A percentile compares a stretch with the other conserved stretches of the same genome.
Evolutionary conservation across 1,140 invertebrate species (phyloP).

Genomic region (Orchestia grillus): DNA sequence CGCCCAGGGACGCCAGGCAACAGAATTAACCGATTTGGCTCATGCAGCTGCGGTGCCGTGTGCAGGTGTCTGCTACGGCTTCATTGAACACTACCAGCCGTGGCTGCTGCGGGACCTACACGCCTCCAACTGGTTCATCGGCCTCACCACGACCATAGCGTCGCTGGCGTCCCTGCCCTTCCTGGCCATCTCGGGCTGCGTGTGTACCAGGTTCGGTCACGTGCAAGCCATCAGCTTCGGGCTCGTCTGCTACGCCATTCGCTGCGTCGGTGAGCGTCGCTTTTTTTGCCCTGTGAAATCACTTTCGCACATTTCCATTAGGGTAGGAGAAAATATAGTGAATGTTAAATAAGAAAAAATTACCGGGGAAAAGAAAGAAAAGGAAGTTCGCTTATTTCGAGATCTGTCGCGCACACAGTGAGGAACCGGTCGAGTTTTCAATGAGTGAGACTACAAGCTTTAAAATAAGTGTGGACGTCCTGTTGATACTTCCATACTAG

Average conservation of each 20-base stretch:
- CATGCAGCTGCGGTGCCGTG: not conserved
- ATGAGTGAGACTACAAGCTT: no score
- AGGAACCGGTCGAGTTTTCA: no score
- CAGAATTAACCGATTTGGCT: not conserved
- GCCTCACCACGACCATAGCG: slow-evolving; percentile 65
- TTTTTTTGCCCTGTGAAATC: no score
- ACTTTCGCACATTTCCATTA: no score
- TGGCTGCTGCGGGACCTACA: slow-evolving; percentile 62
- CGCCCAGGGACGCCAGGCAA: not conserved
- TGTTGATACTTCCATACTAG: no score
- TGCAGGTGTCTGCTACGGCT: slow-evolving; percentile 67
- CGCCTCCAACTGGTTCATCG: slow-evolving; percentile 65
- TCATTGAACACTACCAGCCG: slow-evolving; percentile 67
- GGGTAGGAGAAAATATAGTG: no score
- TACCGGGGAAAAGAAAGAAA: no score
- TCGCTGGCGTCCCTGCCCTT: slow-evolving; percentile 64
- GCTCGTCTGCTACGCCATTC: slow-evolving; percentile 65
- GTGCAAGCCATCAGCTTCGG: slow-evolving; percentile 66
- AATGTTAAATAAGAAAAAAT: no score
- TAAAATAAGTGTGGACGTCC: no score
- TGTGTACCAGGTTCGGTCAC: slow-evolving; percentile 66
- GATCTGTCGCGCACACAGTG: no score
- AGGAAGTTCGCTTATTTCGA: no score
- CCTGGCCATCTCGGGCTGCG: slow-evolving; percentile 60
- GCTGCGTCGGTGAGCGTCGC: slow-evolving; percentile 63